Evolutionary conservation across 1,140 invertebrate genomes (phyloP), one percentile per base, ranked within the genome.

Genomic region (Meloidogyne hapla): DNA sequence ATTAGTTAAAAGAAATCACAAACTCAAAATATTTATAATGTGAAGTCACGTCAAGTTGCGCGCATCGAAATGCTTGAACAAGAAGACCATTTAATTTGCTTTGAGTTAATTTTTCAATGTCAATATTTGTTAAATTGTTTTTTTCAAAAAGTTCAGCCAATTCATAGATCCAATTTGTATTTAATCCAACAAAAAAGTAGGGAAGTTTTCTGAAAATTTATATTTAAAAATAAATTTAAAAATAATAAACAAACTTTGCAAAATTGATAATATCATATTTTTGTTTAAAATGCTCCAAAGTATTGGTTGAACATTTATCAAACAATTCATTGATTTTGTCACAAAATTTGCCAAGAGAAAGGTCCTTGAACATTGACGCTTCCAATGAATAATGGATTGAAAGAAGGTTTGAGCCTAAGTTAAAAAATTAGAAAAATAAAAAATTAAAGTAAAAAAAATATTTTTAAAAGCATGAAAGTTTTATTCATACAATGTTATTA

Each of bases 121-220:
- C 77, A 15, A 18, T n/a, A 26, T n/a, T 65, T 6, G 2, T 23
- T 25, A 66, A 18, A 25, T 69, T 40, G 38, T 21, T 48, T 12
- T 64, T 56, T 25, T 77, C 76, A 23, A 68, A 68, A 13, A 78
- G 38, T 66, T 45, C 70, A 10, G 42, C 77, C 21, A 78, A 72
- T 28, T 78, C 77, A 18, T 78, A 69, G 12, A 78, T 74, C 77
- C 77, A 78, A 38, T 79, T 66, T 8, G 78, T 71, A 12, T 79
- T 62, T 28, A 78, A 18, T 21, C 77, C 78, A 56, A 80, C 12
- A 63, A 80, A 78, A 25, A 75, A 78, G 33, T 80, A 21, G 23
- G 77, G 77, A 62, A 78, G 40, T 26, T 68, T 79, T 23, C 76
- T 77, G 38, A 26, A 66, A 23, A 71, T 6, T 33, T 33, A 33